These are phyloP conservation scores for Notocelia uddmanniana DNA, from an alignment of 2,888 invertebrate genomes.

Conservation along the genomic window DNA sequence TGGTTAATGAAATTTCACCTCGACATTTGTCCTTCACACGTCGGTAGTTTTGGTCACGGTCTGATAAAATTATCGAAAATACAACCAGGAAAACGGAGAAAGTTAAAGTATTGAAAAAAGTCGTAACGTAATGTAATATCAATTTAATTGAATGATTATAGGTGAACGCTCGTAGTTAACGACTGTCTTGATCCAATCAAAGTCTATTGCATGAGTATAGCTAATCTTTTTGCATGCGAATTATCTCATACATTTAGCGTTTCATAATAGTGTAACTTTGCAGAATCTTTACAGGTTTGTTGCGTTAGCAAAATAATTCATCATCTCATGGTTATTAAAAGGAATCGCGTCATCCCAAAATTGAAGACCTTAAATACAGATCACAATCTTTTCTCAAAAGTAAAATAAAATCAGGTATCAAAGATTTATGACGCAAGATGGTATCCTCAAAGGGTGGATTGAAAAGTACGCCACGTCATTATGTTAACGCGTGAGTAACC, in stretches of 20 bases:
- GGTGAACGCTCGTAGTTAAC: constrained; percentile 39
- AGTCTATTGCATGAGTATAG: not conserved
- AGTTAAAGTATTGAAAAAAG: constrained; percentile 58
- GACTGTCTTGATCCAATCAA: constrained; percentile 11
- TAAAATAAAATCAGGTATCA: not conserved
- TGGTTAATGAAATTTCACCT: constrained; percentile 56
- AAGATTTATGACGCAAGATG: constrained; percentile 27
- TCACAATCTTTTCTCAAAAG: not conserved
- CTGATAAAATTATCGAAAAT: constrained; percentile 47
- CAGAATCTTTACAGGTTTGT: not conserved
- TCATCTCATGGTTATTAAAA: not conserved
- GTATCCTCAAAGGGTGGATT: constrained; percentile 31
- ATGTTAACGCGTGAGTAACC: constrained; percentile 62
- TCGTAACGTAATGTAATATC: constrained; percentile 58
- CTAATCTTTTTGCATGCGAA: constrained; percentile 8
- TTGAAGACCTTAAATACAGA: not conserved
- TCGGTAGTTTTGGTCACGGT: constrained; percentile 56
- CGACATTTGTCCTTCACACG: constrained; percentile 56
- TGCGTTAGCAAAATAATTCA: not conserved
- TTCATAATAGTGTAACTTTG: too few species aligned
- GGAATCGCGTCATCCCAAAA: not conserved
- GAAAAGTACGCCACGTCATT: constrained; percentile 49
- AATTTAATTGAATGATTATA: constrained; percentile 65
- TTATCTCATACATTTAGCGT: constrained; percentile 10
- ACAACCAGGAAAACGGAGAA: constrained; percentile 58